phyloP scores from a whole-genome alignment of 2,888 invertebrate genomes.

The Axea sp. region DNA sequence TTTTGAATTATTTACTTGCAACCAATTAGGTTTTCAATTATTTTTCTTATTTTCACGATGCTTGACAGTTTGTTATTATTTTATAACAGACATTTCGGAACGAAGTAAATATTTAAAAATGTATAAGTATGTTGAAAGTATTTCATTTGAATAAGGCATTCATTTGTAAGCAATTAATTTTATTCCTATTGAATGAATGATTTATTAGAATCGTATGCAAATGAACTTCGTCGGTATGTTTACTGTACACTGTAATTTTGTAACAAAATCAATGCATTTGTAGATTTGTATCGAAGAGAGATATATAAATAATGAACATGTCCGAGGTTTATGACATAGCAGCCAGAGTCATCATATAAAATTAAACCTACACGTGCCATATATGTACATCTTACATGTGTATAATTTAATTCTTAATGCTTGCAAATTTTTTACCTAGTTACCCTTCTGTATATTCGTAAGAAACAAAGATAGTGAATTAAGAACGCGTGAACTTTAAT shows the following conservation, averaged over 20 bases:
- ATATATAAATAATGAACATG: conserved; percentile 9
- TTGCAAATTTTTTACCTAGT: too few relatives aligned
- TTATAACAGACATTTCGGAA: too few relatives aligned
- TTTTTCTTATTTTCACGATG: too few relatives aligned
- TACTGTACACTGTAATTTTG: conserved; percentile 8
- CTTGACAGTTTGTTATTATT: too few relatives aligned
- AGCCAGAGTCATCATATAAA: conserved; percentile 7
- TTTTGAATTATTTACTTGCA: too few relatives aligned
- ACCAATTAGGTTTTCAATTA: too few relatives aligned
- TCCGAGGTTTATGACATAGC: conserved; percentile 7
- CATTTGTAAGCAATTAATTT: conserved; percentile 5
- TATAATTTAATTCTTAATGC: conserved; percentile 17
- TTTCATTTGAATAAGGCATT: conserved; percentile 10
- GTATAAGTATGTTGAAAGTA: conserved; percentile 12
- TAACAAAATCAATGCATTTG: conserved; percentile 25
- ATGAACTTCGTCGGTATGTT: conserved; percentile 4
- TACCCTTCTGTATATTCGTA: too few relatives aligned
- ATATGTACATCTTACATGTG: conserved; percentile 6
- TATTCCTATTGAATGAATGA: conserved; percentile 18
- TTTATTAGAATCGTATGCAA: conserved; percentile 20
- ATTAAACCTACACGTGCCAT: conserved; percentile 21
- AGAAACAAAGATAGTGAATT: background rate
- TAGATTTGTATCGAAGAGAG: conserved; percentile 20
- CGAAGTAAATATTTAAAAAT: conserved; percentile 14
- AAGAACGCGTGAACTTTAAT: conserved; percentile 2